Base-by-base conservation (phyloP, 2,113 vertebrate species). In the Nematolebias whitei region DNA sequence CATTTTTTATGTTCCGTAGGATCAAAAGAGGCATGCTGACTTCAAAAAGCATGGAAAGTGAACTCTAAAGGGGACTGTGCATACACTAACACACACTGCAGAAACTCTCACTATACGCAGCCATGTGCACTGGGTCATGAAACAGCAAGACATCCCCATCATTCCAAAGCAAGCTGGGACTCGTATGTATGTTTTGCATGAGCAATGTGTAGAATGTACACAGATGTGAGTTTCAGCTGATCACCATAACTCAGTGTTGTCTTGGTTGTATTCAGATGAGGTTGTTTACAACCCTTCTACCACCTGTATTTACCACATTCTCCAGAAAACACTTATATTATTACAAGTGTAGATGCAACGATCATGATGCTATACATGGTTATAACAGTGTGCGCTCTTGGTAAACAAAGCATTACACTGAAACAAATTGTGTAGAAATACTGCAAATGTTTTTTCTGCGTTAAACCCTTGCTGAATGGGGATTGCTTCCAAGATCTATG, bases 21-120 rank as follows among this genome's bases (percentile, higher is more conserved):
- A 71, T 71, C 1, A 13, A 68, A 85, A 82, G 82, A 62, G 78
- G 71, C 79, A 79, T 65, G 74, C 53, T 82, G 77, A 54, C 64
- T 78, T 79, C 51, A 62, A 61, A 63, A 65, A 65, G 62, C 35
- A 56, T 51, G 24, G 24, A 76, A 71, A 69, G 19, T 43, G 49
- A 61, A 58, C 44, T 67, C 18, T 5, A 7, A 35, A 41, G 40
- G 62, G 15, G 9, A 11, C 6, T n/a, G 43, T 14, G 24, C 0
- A 8, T 15, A 26, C 52, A 45, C 35, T 26, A 23, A 59, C 45
- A 51, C 38, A 43, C 71, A 49, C n/a, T 19, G 44, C 55, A 51
- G 39, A 60, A 11, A 39, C 39, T 23, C 44, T 35, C 7, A 19
- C 41, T 16, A 10, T 44, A 63, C 19, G 58, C 64, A 77, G 54